Percentiles rank a stretch among this genome's conserved stretches.
Conservation (phyloP, 2,888 invertebrate genomes). For the Octodonta nipae region DNA sequence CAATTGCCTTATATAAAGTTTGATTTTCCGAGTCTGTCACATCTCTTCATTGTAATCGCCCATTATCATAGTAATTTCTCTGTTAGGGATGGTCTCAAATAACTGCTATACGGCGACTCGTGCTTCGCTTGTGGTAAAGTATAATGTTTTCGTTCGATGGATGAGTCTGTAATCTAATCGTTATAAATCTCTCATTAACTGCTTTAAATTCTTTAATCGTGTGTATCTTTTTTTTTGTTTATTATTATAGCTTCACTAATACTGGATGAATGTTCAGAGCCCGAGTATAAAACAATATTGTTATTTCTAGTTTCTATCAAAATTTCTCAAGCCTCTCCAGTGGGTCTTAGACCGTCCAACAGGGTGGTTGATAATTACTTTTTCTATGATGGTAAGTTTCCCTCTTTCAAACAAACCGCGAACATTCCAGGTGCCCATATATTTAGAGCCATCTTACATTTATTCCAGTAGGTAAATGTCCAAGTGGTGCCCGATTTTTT, state of each 20-base stretch:
- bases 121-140: neutral
- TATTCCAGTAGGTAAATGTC: no score
- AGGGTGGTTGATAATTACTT: no score
- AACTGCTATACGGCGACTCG: neutral
- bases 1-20: slow-evolving; percentile 1
- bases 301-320: neutral
- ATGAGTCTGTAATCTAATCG: neutral
- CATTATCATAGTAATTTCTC: slow-evolving; percentile 2
- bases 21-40: neutral
- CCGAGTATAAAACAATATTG: neutral
- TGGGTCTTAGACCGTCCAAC: no score
- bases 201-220: neutral
- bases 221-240: neutral
- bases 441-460: no score
- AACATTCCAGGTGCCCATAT: no score
- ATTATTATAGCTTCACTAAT: neutral
- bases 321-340: neutral
- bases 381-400: no score
- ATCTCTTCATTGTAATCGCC: slow-evolving; percentile 1
- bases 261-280: neutral
- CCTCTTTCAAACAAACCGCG: no score
- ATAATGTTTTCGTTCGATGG: neutral
- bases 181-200: neutral
- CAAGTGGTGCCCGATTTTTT: no score
- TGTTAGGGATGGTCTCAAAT: neutral